Evolutionary conservation across 2,113 vertebrate genomes (phyloP).

Genomic region (Papio anubis): DNA sequence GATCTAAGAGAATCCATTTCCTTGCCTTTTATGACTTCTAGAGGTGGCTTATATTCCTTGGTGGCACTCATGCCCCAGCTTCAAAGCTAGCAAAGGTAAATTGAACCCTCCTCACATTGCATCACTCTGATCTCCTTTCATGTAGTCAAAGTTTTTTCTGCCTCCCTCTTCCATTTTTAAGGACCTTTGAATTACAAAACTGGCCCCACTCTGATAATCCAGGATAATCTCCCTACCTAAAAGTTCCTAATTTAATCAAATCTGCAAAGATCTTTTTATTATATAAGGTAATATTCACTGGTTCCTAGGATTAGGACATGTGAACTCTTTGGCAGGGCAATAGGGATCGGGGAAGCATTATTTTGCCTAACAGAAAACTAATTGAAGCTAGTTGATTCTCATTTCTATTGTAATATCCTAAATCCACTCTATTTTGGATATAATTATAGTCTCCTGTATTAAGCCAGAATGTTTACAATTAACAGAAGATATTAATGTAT

Average conservation of each 20-base stretch:
- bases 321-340: neutral
- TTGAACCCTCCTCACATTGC: too few relatives aligned
- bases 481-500: neutral
- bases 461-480: neutral
- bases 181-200: neutral
- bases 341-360: neutral
- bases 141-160: neutral
- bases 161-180: neutral
- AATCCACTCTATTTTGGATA: neutral
- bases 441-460: neutral
- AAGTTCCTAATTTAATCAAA: neutral
- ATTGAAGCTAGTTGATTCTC: neutral
- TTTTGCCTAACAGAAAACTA: neutral
- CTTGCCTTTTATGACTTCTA: neutral
- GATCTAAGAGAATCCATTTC: neutral
- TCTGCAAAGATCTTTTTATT: neutral
- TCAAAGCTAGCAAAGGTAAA: neutral
- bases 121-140: neutral
- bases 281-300: neutral
- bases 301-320: neutral
- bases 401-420: neutral
- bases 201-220: neutral
- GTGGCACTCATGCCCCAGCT: too few relatives aligned
- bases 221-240: neutral
- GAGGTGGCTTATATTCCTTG: neutral